phyloP scores from a whole-genome alignment of 2,113 vertebrate genomes.

The Vombatus ursinus region DNA sequence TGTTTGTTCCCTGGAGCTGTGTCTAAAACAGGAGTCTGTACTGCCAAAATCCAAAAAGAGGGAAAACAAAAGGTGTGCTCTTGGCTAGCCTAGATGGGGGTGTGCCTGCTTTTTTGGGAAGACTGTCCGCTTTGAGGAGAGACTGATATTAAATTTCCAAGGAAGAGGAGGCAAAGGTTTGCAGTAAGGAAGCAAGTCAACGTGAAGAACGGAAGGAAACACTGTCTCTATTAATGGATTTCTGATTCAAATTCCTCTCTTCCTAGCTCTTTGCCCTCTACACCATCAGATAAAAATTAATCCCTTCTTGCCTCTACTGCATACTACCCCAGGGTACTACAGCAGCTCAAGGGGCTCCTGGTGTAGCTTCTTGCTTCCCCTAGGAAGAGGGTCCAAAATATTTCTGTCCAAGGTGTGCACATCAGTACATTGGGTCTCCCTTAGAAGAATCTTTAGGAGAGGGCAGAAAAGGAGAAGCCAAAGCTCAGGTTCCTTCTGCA shows the following conservation, averaged over 20 bases:
- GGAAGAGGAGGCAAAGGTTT: slow-evolving; percentile 24
- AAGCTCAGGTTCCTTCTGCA: background rate
- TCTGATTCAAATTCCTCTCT: background rate
- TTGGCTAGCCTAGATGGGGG: background rate
- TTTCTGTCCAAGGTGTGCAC: background rate
- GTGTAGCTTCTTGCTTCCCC: slow-evolving; percentile 2
- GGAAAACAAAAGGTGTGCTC: background rate
- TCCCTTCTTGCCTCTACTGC: background rate
- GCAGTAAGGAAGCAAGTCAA: background rate
- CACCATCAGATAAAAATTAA: background rate
- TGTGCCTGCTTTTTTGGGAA: background rate
- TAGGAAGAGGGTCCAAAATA: background rate
- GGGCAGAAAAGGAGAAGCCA: background rate
- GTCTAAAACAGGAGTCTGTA: background rate
- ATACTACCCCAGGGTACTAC: background rate
- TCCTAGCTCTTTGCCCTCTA: background rate
- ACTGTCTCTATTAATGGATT: background rate
- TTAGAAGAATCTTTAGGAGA: background rate
- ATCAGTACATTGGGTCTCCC: background rate
- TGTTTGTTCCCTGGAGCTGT: accelerated
- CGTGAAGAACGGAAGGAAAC: background rate
- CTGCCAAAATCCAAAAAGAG: background rate
- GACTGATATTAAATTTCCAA: background rate
- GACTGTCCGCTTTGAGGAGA: background rate
- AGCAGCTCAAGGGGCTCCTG: background rate